Percentiles rank a stretch among this genome's conserved stretches.
These are phyloP conservation scores for Cathartes aura DNA, from an alignment of 2,113 vertebrate species.

Conservation along the genomic window DNA sequence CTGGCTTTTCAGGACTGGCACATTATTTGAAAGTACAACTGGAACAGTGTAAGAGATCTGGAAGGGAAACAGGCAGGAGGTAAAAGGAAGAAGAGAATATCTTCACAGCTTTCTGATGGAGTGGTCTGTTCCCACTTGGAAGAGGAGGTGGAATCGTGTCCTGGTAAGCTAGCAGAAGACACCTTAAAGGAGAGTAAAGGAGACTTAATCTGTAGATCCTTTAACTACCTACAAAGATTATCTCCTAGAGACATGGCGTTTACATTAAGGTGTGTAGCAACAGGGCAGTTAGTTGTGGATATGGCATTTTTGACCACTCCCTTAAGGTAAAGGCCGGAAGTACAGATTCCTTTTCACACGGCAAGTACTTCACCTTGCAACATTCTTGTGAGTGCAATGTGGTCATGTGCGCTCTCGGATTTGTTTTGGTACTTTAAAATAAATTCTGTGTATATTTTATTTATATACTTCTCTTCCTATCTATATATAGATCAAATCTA, in stretches of 20 bases:
- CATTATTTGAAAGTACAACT: neutral
- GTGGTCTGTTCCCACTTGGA: neutral
- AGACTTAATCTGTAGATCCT: constrained; percentile 4
- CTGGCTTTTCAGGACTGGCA: neutral
- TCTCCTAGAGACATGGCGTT: constrained; percentile 38
- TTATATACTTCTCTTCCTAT: neutral
- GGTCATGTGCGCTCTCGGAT: rapidly evolving
- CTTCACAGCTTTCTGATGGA: neutral
- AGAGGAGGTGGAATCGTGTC: neutral
- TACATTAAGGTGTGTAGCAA: neutral
- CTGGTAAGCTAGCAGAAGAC: neutral
- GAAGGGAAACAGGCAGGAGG: neutral
- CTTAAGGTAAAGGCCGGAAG: constrained; percentile 13
- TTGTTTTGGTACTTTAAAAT: neutral
- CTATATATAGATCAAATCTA: neutral
- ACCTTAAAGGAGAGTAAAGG: neutral
- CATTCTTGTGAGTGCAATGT: neutral
- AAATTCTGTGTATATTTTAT: neutral
- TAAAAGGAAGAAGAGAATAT: neutral
- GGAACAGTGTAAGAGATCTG: neutral
- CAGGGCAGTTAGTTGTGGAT: neutral
- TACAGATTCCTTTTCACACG: constrained; percentile 11
- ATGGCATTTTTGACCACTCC: constrained; percentile 16
- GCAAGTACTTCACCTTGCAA: neutral
- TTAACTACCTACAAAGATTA: constrained; percentile 36